Conservation (phyloP, 2,888 invertebrate species). For the Piscicola geometra region DNA sequence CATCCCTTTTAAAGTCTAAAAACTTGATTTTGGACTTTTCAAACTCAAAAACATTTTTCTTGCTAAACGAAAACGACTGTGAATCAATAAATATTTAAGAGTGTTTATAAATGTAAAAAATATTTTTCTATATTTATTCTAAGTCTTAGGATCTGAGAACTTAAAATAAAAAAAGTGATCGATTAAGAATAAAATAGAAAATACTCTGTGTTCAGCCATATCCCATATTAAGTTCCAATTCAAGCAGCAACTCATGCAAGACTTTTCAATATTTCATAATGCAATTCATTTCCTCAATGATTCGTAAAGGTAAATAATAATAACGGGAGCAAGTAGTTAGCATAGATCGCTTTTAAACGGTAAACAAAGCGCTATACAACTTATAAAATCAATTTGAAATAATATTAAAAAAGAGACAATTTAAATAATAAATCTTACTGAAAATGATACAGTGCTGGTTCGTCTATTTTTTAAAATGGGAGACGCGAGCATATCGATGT, state of each 20-base stretch:
- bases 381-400: too few relatives aligned
- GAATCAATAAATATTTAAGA: too few relatives aligned
- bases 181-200: too few relatives aligned
- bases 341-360: not conserved
- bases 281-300: not conserved
- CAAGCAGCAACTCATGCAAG: not conserved
- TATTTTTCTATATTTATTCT: too few relatives aligned
- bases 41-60: slow-evolving; percentile 29
- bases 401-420: not conserved
- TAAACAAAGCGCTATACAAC: not conserved
- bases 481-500: too few relatives aligned
- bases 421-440: slow-evolving; percentile 3
- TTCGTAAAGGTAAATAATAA: not conserved
- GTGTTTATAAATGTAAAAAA: too few relatives aligned
- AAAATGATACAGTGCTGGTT: not conserved
- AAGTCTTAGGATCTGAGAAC: too few relatives aligned
- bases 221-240: not conserved
- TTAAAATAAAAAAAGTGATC: too few relatives aligned
- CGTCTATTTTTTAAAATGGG: not conserved
- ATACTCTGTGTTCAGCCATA: not conserved
- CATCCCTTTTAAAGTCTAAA: slow-evolving; percentile 19
- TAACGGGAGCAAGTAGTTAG: too few relatives aligned
- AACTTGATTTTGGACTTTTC: slow-evolving; percentile 28
- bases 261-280: not conserved
- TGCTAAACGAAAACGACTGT: slow-evolving; percentile 30